Evolutionary conservation across 2,113 vertebrate species (phyloP).

Genomic region (Sprattus sprattus): DNA sequence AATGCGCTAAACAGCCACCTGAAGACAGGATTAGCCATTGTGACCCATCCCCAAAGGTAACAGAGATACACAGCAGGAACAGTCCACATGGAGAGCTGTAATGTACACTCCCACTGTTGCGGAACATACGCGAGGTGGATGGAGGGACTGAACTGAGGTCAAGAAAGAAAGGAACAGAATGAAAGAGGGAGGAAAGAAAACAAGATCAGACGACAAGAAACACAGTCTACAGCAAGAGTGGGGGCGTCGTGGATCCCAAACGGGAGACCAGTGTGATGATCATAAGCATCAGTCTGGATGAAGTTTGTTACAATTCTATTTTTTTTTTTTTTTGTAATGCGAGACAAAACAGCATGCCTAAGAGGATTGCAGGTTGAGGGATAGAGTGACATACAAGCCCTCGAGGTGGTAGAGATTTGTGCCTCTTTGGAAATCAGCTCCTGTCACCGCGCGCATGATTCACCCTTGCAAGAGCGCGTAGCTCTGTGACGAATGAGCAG

Average conservation of each 20-base stretch:
- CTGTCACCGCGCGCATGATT: conserved; percentile 90
- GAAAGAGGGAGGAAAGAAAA: conserved; percentile 27
- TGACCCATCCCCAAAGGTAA: conserved; percentile 71
- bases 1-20: conserved; percentile 74
- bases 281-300: conserved; percentile 53
- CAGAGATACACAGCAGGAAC: conserved; percentile 66
- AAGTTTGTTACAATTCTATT: conserved; percentile 62
- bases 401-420: conserved; percentile 84
- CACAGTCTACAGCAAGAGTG: conserved; percentile 46
- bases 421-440: conserved; percentile 88
- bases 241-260: conserved; percentile 58
- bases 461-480: conserved; percentile 72
- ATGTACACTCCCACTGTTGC: conserved; percentile 60
- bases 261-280: conserved; percentile 67
- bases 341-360: conserved; percentile 77
- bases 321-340: conserved; percentile 35
- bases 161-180: conserved; percentile 34
- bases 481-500: conserved; percentile 95
- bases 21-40: conserved; percentile 73
- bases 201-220: conserved; percentile 36
- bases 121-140: conserved; percentile 37
- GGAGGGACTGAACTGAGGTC: conserved; percentile 39
- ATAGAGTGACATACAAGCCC: conserved; percentile 74
- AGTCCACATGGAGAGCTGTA: conserved; percentile 49
- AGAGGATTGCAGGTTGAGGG: conserved; percentile 74